Conservation (phyloP, 2,797 vertebrate species). For the Gallinago stenura region DNA sequence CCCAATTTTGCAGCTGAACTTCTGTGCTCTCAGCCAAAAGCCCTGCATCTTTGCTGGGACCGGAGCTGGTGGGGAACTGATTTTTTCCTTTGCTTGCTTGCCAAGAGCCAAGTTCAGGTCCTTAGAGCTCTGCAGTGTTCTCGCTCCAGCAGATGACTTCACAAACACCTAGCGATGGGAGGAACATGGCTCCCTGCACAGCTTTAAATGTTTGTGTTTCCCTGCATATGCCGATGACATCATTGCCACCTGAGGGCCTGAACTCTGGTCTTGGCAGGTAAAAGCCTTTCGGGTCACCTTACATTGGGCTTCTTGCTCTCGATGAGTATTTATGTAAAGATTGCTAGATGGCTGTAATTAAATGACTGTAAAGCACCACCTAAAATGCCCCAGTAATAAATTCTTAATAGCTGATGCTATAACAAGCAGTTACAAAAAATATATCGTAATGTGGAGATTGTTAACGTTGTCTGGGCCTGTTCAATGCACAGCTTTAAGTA, state of each 20-base stretch:
- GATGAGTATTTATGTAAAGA: conserved; percentile 27
- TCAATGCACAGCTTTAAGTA: conserved; percentile 35
- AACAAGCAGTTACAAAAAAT: conserved; percentile 8
- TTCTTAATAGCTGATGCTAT: conserved; percentile 51
- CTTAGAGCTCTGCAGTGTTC: conserved; percentile 5
- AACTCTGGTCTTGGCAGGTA: conserved; percentile 60
- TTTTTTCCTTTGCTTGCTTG: conserved; percentile 37
- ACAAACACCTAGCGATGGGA: conserved; percentile 38
- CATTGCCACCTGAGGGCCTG: conserved; percentile 59
- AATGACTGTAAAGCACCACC: conserved; percentile 55
- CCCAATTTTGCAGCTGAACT: background rate
- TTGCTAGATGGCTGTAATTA: conserved; percentile 55
- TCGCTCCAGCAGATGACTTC: conserved; percentile 57
- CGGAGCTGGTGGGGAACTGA: background rate
- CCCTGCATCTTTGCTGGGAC: background rate
- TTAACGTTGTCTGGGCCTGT: conserved; percentile 38
- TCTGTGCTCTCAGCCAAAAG: conserved; percentile 23
- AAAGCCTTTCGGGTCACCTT: conserved; percentile 44
- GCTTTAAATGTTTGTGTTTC: conserved; percentile 48
- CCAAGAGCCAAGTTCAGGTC: conserved; percentile 49
- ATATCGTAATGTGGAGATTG: background rate
- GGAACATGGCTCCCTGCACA: conserved; percentile 41
- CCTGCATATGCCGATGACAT: conserved; percentile 47
- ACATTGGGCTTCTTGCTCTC: conserved; percentile 16
- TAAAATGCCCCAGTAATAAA: conserved; percentile 61